Evolutionary conservation across 2,888 invertebrate genomes (phyloP), one percentile per base, ranked within the genome.

Genomic region (Caenorhabditis panamensis): DNA sequence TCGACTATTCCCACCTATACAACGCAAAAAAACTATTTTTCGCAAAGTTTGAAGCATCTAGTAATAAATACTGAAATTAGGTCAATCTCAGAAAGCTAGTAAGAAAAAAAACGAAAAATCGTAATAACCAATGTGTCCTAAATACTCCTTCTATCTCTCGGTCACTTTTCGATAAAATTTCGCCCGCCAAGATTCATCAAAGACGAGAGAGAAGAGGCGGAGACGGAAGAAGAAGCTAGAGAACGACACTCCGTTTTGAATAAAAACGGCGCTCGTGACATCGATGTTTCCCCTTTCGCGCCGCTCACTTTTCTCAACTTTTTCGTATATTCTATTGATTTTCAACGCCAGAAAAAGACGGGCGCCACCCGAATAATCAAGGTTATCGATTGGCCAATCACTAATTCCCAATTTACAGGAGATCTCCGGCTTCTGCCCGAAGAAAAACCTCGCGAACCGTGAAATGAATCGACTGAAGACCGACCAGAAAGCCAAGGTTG

Each of bases 401-500:
- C n/a, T n/a, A n/a, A n/a, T n/a, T n/a, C n/a, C n/a, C n/a, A n/a
- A n/a, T n/a, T n/a, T n/a, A n/a, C 64, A 66, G 64, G 41, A 37
- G 28, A 20, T 18, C 9, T 28, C 8, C 31, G 20, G 28, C 8
- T 53, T 44, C 20, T 61, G 37, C 61, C n/a, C 16, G 54, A 24
- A 16, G 6, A n/a, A 28, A 53, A 20, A 18, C 5, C 2, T n/a
- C 26, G 28, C 16, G 13, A 26, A 54, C 26, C 36, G 28, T n/a
- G n/a, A n/a, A n/a, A 81, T 81, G 81, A 61, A 77, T 58, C 71
- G 77, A 28, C 58, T 81, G 26, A 81, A 81, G 56, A 13, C 67
- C 18, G 81, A 81, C 56, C 81, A 81, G 36, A 59, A 64, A 37
- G 26, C 22, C 20, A 81, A 81, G 63, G 80, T 81, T 51, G 37